phyloP scores from a whole-genome alignment of 2,113 vertebrate species.

The Odocoileus hemionus region DNA sequence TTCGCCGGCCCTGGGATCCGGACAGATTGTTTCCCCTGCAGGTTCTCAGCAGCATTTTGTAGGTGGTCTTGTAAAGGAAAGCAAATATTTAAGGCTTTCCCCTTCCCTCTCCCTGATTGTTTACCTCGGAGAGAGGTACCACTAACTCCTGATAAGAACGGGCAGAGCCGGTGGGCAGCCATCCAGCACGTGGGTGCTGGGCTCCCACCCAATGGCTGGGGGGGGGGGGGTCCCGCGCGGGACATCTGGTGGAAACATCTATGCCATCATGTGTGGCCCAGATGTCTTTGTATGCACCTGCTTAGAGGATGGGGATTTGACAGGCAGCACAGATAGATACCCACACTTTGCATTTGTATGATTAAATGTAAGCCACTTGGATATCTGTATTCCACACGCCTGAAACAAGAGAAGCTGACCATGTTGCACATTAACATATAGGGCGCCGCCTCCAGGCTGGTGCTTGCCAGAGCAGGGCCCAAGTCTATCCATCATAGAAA shows the following conservation, averaged over 20 bases:
- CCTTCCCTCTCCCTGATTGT: slow-evolving; percentile 73
- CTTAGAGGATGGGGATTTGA: not conserved
- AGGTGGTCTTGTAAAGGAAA: slow-evolving; percentile 81
- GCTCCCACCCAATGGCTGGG: not conserved
- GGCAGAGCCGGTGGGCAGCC: not conserved
- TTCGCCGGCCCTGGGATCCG: slow-evolving; percentile 63
- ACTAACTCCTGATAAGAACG: slow-evolving; percentile 51
- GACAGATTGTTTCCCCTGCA: slow-evolving; percentile 76
- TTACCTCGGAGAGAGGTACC: slow-evolving; percentile 75
- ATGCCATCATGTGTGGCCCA: not conserved
- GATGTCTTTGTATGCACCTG: not conserved
- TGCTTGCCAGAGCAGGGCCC: not conserved
- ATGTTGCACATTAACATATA: not conserved
- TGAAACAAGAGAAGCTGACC: not conserved
- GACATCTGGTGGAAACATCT: not conserved
- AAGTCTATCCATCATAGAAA: not conserved
- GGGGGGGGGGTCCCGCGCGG: not conserved
- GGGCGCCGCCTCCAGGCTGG: not conserved
- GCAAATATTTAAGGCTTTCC: slow-evolving; percentile 77
- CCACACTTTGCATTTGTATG: too few species aligned
- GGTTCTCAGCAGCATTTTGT: slow-evolving; percentile 72
- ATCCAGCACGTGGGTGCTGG: rapidly evolving
- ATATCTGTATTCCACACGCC: not conserved
- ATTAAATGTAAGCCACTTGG: not conserved
- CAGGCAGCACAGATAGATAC: not conserved